Evolutionary conservation across 2,888 invertebrate genomes (phyloP), one percentile per base, ranked within the genome.

Genomic region (Phania funesta): DNA sequence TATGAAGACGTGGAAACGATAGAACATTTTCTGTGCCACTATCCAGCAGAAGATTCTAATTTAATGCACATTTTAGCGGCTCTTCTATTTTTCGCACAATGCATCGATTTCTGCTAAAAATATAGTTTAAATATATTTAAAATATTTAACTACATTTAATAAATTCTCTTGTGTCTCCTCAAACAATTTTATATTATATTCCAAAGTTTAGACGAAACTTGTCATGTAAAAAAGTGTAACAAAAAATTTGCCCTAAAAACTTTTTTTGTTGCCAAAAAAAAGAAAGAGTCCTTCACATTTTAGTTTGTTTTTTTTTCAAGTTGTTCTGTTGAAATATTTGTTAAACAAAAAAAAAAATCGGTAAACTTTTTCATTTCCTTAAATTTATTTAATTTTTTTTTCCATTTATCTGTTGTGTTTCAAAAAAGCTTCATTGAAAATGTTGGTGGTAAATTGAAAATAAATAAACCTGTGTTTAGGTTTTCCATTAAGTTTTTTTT

Each of bases 201-300:
- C 9, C 2, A 56, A 74, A 48, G 26, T 32, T 74, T 20, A 20
- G 38, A 48, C 35, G 58, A 65, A 56, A 58, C 13, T 50, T 75
- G 38, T 60, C 48, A 56, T 46, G 46, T 67, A 16, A 38, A 38
- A 13, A 7, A 41, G 20, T 24, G 20, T 46, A 35, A 18, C 16
- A n/a, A 56, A 44, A 60, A 60, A 13, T 6, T 50, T 35, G 20
- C 11, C 8, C 22, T 16, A 26, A 50, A 44, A 56, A 54, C 46
- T 7, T 38, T 58, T 67, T 46, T 67, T 65, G 9, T 24, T 67
- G 64, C 54, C 65, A 74, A n/a, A 65, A 58, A 48, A 48, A 60
- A n/a, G n/a, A n/a, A 38, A 54, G n/a, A 58, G 48, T 76, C 67
- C 75, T 76, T 76, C 67, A 50, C 41, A 38, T 29, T 13, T 50